These are phyloP conservation scores for Chinchilla lanigera DNA, from an alignment of 2,113 vertebrate species.

Conservation along the genomic window DNA sequence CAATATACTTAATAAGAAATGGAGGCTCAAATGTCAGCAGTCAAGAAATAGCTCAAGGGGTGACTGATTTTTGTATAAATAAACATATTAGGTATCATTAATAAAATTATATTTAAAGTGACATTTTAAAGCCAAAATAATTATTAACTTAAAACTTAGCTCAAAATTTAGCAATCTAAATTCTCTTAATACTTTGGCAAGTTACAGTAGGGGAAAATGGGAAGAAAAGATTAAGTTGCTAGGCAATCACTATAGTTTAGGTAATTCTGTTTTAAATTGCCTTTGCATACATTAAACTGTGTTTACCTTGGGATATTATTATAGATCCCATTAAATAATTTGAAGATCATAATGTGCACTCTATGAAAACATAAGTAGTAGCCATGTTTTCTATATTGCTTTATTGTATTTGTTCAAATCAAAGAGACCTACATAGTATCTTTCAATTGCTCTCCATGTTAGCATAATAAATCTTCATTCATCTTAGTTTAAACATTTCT, in stretches of 20 bases:
- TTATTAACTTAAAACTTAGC: constrained; percentile 15
- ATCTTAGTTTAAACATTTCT: neutral
- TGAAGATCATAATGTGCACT: neutral
- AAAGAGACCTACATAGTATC: neutral
- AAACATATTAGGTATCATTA: constrained; percentile 45
- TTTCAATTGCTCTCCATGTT: neutral
- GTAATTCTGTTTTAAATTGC: constrained; percentile 4
- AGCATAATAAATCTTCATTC: neutral
- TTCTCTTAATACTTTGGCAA: constrained; percentile 9
- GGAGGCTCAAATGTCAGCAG: neutral
- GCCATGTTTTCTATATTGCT: neutral
- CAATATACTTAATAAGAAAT: constrained; percentile 4
- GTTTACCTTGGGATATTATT: neutral
- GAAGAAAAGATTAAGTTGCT: constrained; percentile 3
- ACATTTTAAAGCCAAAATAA: constrained; percentile 45
- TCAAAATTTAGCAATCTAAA: neutral
- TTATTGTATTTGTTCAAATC: neutral
- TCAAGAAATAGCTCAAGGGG: constrained; percentile 41
- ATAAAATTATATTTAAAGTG: constrained; percentile 51
- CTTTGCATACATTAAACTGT: constrained; percentile 26
- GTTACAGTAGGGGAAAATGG: neutral
- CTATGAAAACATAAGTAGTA: neutral
- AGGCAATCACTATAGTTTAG: constrained; percentile 37
- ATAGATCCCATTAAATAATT: neutral
- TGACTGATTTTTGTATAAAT: constrained; percentile 58